Conservation (phyloP, 2,888 invertebrate genomes). For the Cryptops parisi region DNA sequence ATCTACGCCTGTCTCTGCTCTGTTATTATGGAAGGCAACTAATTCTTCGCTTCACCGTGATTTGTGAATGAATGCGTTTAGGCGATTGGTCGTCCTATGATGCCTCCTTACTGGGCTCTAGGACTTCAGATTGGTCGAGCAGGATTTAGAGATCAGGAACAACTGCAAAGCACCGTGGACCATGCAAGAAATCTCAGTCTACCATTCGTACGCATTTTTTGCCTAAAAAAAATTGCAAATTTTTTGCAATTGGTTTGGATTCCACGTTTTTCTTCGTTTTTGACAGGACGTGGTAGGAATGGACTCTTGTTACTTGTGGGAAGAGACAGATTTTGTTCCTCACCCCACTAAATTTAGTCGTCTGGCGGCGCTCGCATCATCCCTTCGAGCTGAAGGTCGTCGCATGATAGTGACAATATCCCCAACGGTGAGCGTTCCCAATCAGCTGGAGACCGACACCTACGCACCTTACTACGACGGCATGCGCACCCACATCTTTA, state of each 20-base stretch:
- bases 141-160: constrained; percentile 11
- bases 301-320: not conserved
- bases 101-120: constrained; percentile 22
- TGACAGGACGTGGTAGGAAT: not conserved
- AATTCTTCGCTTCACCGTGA: no score
- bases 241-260: no score
- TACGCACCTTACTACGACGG: not conserved
- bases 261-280: not conserved
- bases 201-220: not conserved
- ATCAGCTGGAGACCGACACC: not conserved
- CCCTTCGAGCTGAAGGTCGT: not conserved
- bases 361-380: not conserved
- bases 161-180: constrained; percentile 7
- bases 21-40: no score
- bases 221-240: no score
- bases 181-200: not conserved
- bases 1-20: no score
- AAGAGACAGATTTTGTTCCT: not conserved
- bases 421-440: not conserved
- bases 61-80: no score
- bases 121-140: constrained; percentile 20
- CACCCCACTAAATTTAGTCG: not conserved
- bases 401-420: not conserved
- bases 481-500: not conserved
- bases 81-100: constrained; percentile 16